Evolutionary conservation across 2,888 invertebrate species (phyloP).

Genomic region (Panopea generosa): DNA sequence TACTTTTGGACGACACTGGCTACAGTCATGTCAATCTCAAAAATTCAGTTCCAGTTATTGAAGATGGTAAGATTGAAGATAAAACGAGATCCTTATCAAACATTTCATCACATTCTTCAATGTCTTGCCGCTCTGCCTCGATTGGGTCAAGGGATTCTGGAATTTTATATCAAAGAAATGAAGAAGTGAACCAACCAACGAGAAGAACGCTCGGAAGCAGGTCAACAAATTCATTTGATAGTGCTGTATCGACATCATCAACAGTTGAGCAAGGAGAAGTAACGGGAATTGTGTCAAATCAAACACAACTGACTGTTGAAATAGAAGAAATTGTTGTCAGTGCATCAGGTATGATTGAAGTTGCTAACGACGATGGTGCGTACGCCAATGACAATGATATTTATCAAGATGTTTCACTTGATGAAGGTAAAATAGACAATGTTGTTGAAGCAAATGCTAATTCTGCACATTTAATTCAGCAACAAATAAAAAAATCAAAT

Average conservation of each 20-base stretch:
- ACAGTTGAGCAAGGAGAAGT: constrained; percentile 39
- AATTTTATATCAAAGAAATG: constrained; percentile 40
- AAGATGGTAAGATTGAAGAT: no score
- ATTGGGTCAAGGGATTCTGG: constrained; percentile 72
- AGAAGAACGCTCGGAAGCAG: constrained; percentile 28
- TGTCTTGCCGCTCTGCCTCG: constrained; percentile 60
- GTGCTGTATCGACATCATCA: constrained; percentile 70
- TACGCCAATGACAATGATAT: constrained; percentile 24
- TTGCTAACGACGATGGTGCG: constrained; percentile 25
- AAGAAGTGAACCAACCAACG: constrained; percentile 22
- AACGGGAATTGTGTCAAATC: constrained; percentile 6
- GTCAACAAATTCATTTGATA: constrained; percentile 73
- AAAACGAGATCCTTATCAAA: constrained; percentile 54
- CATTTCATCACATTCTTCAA: constrained; percentile 48
- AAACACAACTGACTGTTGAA: constrained; percentile 41
- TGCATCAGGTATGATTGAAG: no score
- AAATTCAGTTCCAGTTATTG: constrained; percentile 33
- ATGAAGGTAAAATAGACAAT: no score
- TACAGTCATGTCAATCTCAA: constrained; percentile 65
- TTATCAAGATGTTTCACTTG: constrained; percentile 54
- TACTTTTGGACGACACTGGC: constrained; percentile 60
- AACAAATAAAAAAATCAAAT: constrained; percentile 40
- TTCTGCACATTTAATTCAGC: neutral
- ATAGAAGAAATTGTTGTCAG: constrained; percentile 52
- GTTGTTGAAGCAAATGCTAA: neutral